phyloP scores from a whole-genome alignment of 2,888 invertebrate genomes.

The Drosophila setosimentum region DNA sequence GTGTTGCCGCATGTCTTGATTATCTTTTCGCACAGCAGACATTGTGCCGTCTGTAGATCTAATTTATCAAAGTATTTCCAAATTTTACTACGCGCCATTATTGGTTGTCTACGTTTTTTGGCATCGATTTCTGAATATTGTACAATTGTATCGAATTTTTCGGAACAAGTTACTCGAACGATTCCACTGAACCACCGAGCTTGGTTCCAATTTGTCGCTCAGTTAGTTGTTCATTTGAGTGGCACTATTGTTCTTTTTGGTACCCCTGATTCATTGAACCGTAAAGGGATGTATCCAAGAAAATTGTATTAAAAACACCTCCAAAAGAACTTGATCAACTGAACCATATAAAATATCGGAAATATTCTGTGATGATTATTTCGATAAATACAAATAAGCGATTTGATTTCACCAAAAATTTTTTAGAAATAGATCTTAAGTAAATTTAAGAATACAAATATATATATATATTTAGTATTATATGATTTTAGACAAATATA shows the following conservation, averaged over 20 bases:
- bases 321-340: neutral
- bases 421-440: neutral
- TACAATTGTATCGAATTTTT: constrained; percentile 32
- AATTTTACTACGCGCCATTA: constrained; percentile 69
- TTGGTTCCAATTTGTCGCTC: neutral
- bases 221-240: neutral
- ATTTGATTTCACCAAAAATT: neutral
- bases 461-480: neutral
- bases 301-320: neutral
- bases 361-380: neutral
- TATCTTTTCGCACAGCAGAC: constrained; percentile 57
- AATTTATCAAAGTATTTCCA: constrained; percentile 64
- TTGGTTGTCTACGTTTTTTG: constrained; percentile 34
- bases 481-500: constrained; percentile 1
- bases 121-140: constrained; percentile 44
- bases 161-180: constrained; percentile 4
- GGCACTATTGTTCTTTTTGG: neutral
- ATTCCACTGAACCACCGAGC: constrained; percentile 4
- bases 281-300: neutral
- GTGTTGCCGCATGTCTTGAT: constrained; percentile 66
- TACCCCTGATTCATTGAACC: neutral
- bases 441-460: neutral
- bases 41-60: constrained; percentile 58
- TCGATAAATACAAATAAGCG: neutral
- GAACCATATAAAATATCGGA: neutral